Percentiles rank a stretch among this genome's conserved stretches.
These are phyloP conservation scores for Prinia subflava DNA, from an alignment of 2,113 vertebrate species.

Conservation along the genomic window DNA sequence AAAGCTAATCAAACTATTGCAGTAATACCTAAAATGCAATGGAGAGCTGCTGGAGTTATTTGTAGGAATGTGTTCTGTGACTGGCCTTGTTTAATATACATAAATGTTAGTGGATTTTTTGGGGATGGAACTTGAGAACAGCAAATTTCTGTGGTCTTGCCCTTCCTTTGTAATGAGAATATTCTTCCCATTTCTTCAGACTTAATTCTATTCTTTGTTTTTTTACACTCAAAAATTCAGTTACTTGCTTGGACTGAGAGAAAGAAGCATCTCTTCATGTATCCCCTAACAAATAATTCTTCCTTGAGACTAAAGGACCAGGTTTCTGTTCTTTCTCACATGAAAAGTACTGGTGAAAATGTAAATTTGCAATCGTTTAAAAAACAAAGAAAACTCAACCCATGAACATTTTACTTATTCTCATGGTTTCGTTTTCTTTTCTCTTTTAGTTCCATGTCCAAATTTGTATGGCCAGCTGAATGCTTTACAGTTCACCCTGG, in stretches of 20 bases:
- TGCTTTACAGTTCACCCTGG: conserved; percentile 93
- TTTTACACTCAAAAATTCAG: not conserved
- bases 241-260: not conserved
- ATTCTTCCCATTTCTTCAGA: not conserved
- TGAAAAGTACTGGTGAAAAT: not conserved
- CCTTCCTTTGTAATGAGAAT: not conserved
- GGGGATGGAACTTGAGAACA: not conserved
- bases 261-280: not conserved
- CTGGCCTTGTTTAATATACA: not conserved
- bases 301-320: not conserved
- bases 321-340: not conserved
- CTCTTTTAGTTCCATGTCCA: conserved; percentile 87
- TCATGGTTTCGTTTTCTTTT: conserved; percentile 14
- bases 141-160: not conserved
- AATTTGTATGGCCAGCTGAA: conserved; percentile 96
- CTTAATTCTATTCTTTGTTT: not conserved
- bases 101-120: not conserved
- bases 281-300: not conserved
- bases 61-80: not conserved
- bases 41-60: not conserved
- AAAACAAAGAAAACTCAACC: not conserved
- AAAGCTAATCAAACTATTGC: not conserved
- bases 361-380: accelerated
- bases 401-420: not conserved
- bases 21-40: not conserved